Percentiles rank a stretch among this genome's conserved stretches.
Evolutionary conservation across 2,797 vertebrate genomes (phyloP).

Genomic region (Distichodus sexfasciatus): DNA sequence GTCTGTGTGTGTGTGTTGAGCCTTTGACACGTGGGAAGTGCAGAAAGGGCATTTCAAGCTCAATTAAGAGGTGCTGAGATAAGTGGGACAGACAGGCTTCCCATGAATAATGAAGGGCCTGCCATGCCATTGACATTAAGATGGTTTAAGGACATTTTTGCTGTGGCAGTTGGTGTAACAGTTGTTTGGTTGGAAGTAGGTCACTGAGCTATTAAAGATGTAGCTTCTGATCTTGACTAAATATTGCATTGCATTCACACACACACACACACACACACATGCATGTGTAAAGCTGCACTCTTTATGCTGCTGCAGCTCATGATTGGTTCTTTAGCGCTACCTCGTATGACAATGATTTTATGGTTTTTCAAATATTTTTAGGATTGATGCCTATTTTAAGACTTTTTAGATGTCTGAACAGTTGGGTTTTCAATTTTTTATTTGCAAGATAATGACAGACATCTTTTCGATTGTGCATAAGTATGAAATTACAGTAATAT

Average conservation of each 20-base stretch:
- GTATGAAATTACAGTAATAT: no score
- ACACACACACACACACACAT: slow-evolving; percentile 1
- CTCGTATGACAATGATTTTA: no score
- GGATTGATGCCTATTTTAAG: no score
- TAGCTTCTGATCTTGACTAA: slow-evolving; percentile 47
- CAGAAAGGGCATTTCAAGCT: slow-evolving; percentile 58
- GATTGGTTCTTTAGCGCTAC: no score
- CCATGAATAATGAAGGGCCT: slow-evolving; percentile 70
- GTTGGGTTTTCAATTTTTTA: no score
- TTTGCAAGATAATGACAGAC: no score
- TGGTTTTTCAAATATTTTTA: no score
- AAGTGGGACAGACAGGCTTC: slow-evolving; percentile 60
- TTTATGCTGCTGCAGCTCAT: no score
- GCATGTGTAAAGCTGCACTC: no score
- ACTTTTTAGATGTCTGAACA: no score
- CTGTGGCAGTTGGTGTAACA: slow-evolving; percentile 59
- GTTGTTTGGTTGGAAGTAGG: slow-evolving; percentile 68
- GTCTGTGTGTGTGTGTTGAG: slow-evolving; percentile 3
- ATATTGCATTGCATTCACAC: slow-evolving; percentile 41
- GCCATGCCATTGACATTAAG: slow-evolving; percentile 67
- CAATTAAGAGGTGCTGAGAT: slow-evolving; percentile 60
- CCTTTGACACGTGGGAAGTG: slow-evolving; percentile 40
- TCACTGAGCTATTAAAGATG: slow-evolving; percentile 67
- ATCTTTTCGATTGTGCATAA: no score
- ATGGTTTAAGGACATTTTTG: slow-evolving; percentile 60